Percentiles rank a stretch among this genome's conserved stretches.
phyloP scores from a whole-genome alignment of 1,140 invertebrate genomes.

The Sesamia nonagrioides region DNA sequence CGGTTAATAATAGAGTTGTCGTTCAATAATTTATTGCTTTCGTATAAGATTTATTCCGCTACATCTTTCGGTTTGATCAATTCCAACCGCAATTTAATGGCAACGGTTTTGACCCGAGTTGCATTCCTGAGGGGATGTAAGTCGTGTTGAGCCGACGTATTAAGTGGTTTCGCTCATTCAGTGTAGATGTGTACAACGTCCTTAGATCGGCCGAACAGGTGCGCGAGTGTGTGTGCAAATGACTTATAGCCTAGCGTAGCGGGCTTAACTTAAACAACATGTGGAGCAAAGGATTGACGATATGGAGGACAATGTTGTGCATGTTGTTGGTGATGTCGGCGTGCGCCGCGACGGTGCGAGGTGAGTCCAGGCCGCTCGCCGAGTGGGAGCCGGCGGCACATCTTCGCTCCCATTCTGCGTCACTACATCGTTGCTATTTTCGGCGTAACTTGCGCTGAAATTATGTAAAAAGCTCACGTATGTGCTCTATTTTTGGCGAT shows the following conservation, averaged over 20 bases:
- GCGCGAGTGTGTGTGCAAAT: constrained; percentile 86
- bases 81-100: constrained; percentile 66
- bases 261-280: constrained; percentile 80
- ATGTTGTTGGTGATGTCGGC: constrained; percentile 80
- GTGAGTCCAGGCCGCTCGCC: constrained; percentile 69
- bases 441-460: constrained; percentile 84
- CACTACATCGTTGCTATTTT: constrained; percentile 81
- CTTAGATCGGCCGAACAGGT: constrained; percentile 80
- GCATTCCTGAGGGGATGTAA: constrained; percentile 73
- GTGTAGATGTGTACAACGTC: constrained; percentile 79
- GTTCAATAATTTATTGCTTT: constrained; percentile 51
- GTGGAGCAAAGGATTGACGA: constrained; percentile 85
- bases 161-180: constrained; percentile 64
- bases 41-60: constrained; percentile 3
- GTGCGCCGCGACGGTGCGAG: constrained; percentile 79
- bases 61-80: constrained; percentile 34
- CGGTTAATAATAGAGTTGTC: constrained; percentile 67
- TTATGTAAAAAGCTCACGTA: constrained; percentile 86
- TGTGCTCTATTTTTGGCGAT: constrained; percentile 83
- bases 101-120: constrained; percentile 64
- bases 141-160: constrained; percentile 63
- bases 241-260: constrained; percentile 78
- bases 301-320: constrained; percentile 87
- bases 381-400: constrained; percentile 64
- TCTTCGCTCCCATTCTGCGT: constrained; percentile 71